These are phyloP conservation scores for Carposina sasakii DNA, from an alignment of 1,140 invertebrate species.

Conservation along the genomic window DNA sequence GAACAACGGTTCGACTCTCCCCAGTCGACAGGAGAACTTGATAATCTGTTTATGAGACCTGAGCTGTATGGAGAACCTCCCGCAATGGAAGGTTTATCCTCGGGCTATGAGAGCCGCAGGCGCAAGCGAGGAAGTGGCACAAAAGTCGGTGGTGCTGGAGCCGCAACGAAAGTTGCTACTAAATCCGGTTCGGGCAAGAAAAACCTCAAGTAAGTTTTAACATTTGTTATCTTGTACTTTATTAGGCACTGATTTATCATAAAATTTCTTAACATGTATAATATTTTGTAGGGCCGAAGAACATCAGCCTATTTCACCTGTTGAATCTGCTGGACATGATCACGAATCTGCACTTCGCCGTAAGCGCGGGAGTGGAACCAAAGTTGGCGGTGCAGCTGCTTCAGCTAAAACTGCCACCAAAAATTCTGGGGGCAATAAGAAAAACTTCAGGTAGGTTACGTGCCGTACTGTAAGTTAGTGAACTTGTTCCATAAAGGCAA, in stretches of 20 bases:
- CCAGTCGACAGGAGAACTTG: conserved; percentile 54
- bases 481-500: not conserved
- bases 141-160: conserved; percentile 60
- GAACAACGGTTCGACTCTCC: conserved; percentile 54
- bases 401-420: conserved; percentile 60
- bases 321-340: conserved; percentile 47
- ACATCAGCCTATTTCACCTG: conserved; percentile 36
- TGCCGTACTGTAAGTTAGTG: not conserved
- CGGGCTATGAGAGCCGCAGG: conserved; percentile 48
- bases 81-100: conserved; percentile 55
- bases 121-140: conserved; percentile 60
- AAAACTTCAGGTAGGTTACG: conserved; percentile 53
- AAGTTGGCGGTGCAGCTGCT: conserved; percentile 56
- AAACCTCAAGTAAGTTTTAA: conserved; percentile 54
- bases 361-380: conserved; percentile 61
- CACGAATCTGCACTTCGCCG: conserved; percentile 51
- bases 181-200: conserved; percentile 63
- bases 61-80: conserved; percentile 68
- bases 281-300: conserved; percentile 31
- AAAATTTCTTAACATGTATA: not conserved
- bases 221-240: not conserved
- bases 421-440: conserved; percentile 61
- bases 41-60: conserved; percentile 67
- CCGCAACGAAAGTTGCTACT: conserved; percentile 63
- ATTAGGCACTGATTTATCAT: not conserved